These are phyloP conservation scores for Diploscapter pachys DNA, from an alignment of 1,140 invertebrate genomes.

Conservation along the genomic window DNA sequence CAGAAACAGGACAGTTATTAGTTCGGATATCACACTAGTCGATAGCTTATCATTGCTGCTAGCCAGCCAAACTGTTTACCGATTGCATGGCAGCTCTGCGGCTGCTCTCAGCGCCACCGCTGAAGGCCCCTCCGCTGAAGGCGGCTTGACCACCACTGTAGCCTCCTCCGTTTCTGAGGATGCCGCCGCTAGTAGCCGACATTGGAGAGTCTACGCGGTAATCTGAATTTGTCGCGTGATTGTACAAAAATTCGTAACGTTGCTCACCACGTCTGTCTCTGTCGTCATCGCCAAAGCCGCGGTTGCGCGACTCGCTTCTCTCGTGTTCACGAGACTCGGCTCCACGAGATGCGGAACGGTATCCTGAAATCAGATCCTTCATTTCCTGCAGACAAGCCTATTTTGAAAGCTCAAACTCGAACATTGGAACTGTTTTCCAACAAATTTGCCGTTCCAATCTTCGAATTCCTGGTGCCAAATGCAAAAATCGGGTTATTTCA, in stretches of 20 bases:
- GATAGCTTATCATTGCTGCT: no score
- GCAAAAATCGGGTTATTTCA: neutral
- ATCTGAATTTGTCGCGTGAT: neutral
- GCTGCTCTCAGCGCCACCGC: no score
- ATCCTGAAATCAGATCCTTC: conserved; percentile 21
- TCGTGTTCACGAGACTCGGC: conserved; percentile 7
- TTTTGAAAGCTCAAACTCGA: conserved; percentile 14
- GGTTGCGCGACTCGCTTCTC: conserved; percentile 12
- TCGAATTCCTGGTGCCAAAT: conserved; percentile 5
- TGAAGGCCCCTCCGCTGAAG: no score
- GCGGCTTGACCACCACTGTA: no score
- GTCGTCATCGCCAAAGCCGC: conserved; percentile 8
- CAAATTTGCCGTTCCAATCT: neutral
- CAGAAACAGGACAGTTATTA: no score
- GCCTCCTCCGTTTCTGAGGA: conserved; percentile 24
- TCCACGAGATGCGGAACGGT: conserved; percentile 26
- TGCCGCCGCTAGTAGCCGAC: conserved; percentile 26
- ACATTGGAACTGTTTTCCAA: neutral
- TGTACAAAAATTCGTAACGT: no score
- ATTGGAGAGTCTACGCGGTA: conserved; percentile 35
- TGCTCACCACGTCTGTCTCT: no score
- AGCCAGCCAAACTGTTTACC: no score
- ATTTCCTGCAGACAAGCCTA: neutral
- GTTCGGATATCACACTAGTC: no score
- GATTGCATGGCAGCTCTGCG: no score